These are phyloP conservation scores for Cheumatopsyche charites DNA, from an alignment of 1,140 invertebrate genomes.

Conservation along the genomic window DNA sequence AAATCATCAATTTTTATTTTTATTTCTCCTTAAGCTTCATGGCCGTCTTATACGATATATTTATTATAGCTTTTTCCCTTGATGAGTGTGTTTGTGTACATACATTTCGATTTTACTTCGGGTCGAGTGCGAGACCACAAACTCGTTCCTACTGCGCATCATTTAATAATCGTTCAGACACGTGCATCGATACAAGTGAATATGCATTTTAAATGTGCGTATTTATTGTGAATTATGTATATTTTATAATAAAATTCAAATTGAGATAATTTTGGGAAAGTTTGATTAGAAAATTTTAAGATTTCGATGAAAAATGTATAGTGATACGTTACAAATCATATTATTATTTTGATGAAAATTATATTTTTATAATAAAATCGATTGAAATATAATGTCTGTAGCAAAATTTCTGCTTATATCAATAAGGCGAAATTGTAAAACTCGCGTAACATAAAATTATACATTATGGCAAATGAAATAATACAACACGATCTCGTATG, in stretches of 20 bases:
- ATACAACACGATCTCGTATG: not conserved
- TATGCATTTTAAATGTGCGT: constrained; percentile 1
- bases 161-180: constrained; percentile 25
- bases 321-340: not conserved
- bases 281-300: no score
- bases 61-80: no score
- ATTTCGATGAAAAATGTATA: not conserved
- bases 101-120: constrained; percentile 2
- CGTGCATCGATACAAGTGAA: constrained; percentile 31
- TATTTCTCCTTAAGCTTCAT: no score
- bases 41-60: no score
- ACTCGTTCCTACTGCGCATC: constrained; percentile 34
- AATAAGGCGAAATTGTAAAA: not conserved
- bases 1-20: no score
- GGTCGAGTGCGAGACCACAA: constrained; percentile 18
- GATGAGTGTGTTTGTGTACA: no score
- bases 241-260: no score
- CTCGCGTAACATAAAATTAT: not conserved
- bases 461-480: constrained; percentile 9
- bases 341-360: not conserved
- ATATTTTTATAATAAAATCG: not conserved
- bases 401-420: no score
- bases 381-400: no score
- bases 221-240: no score
- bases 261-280: no score